Evolutionary conservation across 2,113 vertebrate species (phyloP), one percentile per base, ranked within the genome.

Genomic region (Silurus glanis): DNA sequence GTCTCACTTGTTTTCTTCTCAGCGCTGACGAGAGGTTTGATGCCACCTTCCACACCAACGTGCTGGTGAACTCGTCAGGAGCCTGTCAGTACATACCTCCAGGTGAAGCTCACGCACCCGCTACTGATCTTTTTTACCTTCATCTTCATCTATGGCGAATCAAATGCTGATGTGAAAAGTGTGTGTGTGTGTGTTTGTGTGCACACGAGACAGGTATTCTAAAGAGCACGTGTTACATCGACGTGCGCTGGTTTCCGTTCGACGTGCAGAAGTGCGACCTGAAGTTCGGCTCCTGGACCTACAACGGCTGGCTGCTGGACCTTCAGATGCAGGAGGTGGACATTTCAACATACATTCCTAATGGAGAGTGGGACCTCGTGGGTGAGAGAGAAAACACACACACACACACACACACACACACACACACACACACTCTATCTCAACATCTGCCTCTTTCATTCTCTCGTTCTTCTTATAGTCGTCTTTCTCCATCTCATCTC

Each of bases 361-460:
- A 97, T 17, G 97, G 97, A 82, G 97, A 97, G 91, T 97, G 97
- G 97, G 97, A 97, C 90, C 95, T 97, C 81, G 96, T 97, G n/a
- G 97, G 97, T 97, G 94, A 96, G 93, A 89, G n/a, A 56, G n/a
- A 23, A 5, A 4, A 6, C 8, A 67, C 16, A 17, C 25, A 72
- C 81, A 82, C 25, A 78, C 51, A 25, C 51, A 14, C 47, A 23
- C 28, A 7, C 67, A 69, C 13, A 16, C 67, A 37, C 37, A 6
- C 5, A 45, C 28, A 14, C 9, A 69, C 85, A 25, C 37, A 51
- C 69, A 59, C 45, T 9, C 12, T 0, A 12, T 2, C 62, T 45
- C 37, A 25, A 2, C 23, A 55, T 53, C 5, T 37, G 10, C n/a
- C 53, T 37, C 5, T 37, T 8, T 69, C 28, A 16, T 17, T 45